Percentiles rank a stretch among this genome's conserved stretches.
These are phyloP conservation scores for Cyprinella venusta DNA, from an alignment of 2,797 vertebrate genomes.

Conservation along the genomic window DNA sequence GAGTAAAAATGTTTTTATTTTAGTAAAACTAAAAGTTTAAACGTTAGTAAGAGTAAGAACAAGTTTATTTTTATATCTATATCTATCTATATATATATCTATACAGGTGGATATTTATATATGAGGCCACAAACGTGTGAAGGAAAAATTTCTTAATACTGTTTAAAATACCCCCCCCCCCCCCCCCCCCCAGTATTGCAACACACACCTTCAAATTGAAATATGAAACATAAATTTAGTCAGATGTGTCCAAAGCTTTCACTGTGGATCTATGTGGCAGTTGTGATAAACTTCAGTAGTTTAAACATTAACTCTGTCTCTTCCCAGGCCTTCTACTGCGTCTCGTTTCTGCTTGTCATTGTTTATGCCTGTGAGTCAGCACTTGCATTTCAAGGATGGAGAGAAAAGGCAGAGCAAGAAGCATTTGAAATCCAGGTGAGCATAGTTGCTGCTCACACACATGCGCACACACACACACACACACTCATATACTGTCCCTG, in stretches of 20 bases:
- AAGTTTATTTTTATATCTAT: too few relatives aligned
- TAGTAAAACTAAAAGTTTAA: too few relatives aligned
- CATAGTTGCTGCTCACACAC: neutral
- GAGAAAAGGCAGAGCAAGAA: slow-evolving; percentile 64
- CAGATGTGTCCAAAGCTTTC: neutral
- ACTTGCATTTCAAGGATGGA: slow-evolving; percentile 71
- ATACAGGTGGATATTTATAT: neutral
- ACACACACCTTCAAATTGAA: neutral
- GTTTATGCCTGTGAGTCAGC: slow-evolving; percentile 82
- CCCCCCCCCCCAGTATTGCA: neutral
- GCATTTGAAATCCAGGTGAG: slow-evolving; percentile 70
- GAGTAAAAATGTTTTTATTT: neutral
- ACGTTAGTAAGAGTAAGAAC: too few relatives aligned
- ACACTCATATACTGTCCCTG: neutral
- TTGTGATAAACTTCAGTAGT: neutral
- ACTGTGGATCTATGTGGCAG: neutral
- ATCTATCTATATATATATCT: neutral
- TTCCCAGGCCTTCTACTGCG: slow-evolving; percentile 78
- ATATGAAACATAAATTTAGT: neutral
- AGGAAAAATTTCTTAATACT: neutral
- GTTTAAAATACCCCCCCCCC: neutral
- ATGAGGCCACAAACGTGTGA: neutral
- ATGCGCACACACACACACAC: neutral
- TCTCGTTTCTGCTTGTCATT: slow-evolving; percentile 80
- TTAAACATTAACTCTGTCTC: neutral